phyloP scores from a whole-genome alignment of 2,113 vertebrate genomes.

The Callospermophilus lateralis region DNA sequence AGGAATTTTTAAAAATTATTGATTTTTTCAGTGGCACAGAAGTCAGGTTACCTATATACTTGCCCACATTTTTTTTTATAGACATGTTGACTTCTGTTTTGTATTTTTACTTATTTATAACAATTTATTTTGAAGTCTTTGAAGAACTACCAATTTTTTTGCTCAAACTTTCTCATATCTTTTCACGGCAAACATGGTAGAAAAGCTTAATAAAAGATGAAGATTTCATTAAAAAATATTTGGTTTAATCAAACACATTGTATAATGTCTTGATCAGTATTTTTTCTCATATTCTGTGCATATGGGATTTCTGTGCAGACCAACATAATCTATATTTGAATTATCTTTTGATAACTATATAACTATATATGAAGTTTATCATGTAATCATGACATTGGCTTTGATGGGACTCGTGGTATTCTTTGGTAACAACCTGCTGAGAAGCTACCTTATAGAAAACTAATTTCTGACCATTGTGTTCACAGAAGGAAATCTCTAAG shows the following conservation, averaged over 20 bases:
- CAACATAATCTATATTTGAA: neutral
- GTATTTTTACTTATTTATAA: conserved; percentile 38
- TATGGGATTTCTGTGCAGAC: neutral
- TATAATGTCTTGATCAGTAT: neutral
- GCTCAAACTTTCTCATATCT: conserved; percentile 42
- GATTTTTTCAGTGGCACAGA: conserved; percentile 57
- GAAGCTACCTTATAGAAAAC: neutral
- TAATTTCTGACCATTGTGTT: neutral
- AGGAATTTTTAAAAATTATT: neutral
- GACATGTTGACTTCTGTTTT: neutral
- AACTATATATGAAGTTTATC: too few species aligned
- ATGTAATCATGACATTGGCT: neutral
- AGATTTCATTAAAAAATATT: neutral
- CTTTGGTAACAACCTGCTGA: neutral
- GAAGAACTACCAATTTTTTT: neutral
- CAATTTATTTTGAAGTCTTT: conserved; percentile 48
- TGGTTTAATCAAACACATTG: neutral
- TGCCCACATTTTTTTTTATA: neutral
- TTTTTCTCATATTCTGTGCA: neutral
- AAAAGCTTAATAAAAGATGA: conserved; percentile 57
- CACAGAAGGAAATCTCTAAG: neutral
- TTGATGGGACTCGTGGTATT: neutral
- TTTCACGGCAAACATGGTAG: neutral
- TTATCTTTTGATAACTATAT: neutral
- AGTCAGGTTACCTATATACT: neutral